Percentiles rank a stretch among this genome's conserved stretches.
These are phyloP conservation scores for Blastobasis lacticolella DNA, from an alignment of 2,888 invertebrate species.

Conservation along the genomic window DNA sequence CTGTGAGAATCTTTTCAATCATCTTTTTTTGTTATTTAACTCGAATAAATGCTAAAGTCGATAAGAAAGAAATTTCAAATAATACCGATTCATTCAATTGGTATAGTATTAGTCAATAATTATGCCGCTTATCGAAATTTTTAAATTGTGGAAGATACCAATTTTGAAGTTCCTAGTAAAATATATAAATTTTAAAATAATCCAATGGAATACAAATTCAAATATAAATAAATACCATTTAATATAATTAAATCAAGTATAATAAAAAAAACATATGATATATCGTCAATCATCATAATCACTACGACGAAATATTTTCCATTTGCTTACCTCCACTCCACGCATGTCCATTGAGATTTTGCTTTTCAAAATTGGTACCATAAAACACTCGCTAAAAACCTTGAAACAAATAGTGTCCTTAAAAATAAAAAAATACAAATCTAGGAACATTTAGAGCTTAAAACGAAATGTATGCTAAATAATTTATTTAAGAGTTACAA, in stretches of 20 bases:
- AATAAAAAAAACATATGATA: too few relatives aligned
- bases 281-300: too few relatives aligned
- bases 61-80: conserved; percentile 31
- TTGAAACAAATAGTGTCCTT: conserved; percentile 18
- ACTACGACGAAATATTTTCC: too few relatives aligned
- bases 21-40: conserved; percentile 20
- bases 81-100: background rate
- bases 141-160: background rate
- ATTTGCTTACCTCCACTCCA: background rate
- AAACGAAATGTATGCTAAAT: conserved; percentile 56
- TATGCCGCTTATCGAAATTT: conserved; percentile 19
- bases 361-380: conserved; percentile 10
- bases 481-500: conserved; percentile 35
- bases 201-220: too few relatives aligned
- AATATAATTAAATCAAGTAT: too few relatives aligned
- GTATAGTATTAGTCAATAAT: background rate
- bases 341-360: conserved; percentile 3
- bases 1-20: too few relatives aligned
- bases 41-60: conserved; percentile 56
- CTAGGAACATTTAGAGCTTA: conserved; percentile 70
- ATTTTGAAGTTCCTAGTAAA: background rate
- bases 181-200: too few relatives aligned
- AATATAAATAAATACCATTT: too few relatives aligned
- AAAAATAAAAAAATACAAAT: conserved; percentile 50
- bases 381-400: conserved; percentile 17